Evolutionary conservation across 2,888 invertebrate genomes (phyloP), one percentile per base, ranked within the genome.

Genomic region (Alentia gelatinosa): DNA sequence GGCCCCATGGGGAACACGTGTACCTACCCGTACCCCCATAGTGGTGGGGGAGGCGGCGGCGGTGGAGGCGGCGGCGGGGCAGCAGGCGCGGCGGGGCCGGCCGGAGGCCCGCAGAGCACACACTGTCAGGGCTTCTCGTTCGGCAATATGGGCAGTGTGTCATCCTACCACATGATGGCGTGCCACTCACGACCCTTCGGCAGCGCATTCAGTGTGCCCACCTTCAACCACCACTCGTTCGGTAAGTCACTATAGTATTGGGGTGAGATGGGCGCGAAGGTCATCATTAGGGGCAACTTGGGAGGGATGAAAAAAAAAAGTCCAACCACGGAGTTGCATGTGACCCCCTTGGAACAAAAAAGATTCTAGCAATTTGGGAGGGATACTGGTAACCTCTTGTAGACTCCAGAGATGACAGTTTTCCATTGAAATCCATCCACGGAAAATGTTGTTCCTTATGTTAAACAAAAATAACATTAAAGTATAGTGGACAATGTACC

Each of bases 1-100:
- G 84, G 90, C 23, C 90, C 91, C 39, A 92, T 92, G 92, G 92
- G 92, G n/a, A 92, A 91, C 88, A 90, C 91, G 12, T 91, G 91
- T 42, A 91, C 90, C 33, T 92, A 92, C 39, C 92, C 92, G 47
- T 92, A 92, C 92, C 90, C 92, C 0, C 92, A 92, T 79, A 90
- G 88, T 42, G 79, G 88, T 26, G 56, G 75, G 50, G 79, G 79
- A 15, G 79, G 68, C 15, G 68, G 68, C n/a, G 74, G 40, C 15
- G 68, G 40, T 26, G 79, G 79, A 15, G 50, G 47, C 42, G 86
- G 86, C 26, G 86, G 86, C 5, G 86, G 86, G 4, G 86, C 86
- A 12, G 86, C 86, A 26, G 86, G 86, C 7, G 86, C 86, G 26
- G 86, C 86, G 30, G 86, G 89, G 4, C 68, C 90, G 75, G 47